Evolutionary conservation across 2,797 vertebrate species (phyloP).

Genomic region (Rhabdomys pumilio): DNA sequence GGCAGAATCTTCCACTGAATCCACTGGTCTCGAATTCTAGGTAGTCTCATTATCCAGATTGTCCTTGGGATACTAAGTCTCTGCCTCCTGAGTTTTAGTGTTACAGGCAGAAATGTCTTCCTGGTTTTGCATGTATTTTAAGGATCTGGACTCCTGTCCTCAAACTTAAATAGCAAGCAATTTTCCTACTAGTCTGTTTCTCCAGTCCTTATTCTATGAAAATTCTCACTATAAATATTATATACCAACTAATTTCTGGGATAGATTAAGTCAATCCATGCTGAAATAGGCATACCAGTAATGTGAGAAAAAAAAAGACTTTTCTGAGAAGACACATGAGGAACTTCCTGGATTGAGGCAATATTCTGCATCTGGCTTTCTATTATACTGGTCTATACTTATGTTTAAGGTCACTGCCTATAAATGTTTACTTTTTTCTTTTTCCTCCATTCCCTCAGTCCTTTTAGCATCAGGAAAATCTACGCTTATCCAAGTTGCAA

Average conservation of each 20-base stretch:
- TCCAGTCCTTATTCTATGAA: neutral
- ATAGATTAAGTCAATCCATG: neutral
- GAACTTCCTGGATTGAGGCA: neutral
- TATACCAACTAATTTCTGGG: neutral
- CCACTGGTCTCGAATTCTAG: neutral
- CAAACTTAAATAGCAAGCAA: neutral
- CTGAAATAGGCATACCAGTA: neutral
- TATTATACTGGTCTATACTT: neutral
- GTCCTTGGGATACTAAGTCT: neutral
- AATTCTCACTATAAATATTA: neutral
- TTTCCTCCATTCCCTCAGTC: constrained; percentile 8
- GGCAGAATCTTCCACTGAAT: neutral
- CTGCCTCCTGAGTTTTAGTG: neutral
- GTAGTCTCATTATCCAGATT: neutral
- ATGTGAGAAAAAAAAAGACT: neutral
- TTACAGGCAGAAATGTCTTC: neutral
- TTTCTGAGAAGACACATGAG: neutral
- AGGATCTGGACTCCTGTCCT: neutral
- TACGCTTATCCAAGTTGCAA: neutral
- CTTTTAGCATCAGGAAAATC: constrained; percentile 33
- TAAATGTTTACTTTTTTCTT: constrained; percentile 52
- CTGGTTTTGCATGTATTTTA: neutral
- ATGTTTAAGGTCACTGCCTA: neutral
- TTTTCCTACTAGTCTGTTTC: neutral
- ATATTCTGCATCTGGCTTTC: neutral